Evolutionary conservation across 2,113 vertebrate genomes (phyloP), one percentile per base, ranked within the genome.

Genomic region (Riparia riparia): DNA sequence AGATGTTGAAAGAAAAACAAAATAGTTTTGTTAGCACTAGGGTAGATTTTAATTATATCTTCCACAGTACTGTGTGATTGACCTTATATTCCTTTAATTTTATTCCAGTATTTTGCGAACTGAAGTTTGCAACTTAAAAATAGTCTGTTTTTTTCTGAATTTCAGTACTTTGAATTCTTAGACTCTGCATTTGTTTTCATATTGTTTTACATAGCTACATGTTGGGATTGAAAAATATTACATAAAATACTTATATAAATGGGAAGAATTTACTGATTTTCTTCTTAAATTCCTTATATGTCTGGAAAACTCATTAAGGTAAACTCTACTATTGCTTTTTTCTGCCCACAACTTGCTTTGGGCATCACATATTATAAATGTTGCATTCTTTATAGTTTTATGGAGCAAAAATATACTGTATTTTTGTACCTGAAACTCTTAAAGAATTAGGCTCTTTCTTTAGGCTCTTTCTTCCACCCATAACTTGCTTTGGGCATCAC

Each of bases 111-210:
- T 60, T 72, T 68, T 6, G 5, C 72, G 41, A 76, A 37, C 24
- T 68, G 32, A 79, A 68, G 34, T 58, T 19, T 34, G 15, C 28
- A 80, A 37, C 31, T 49, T 41, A n/a, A 78, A 92, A 73, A 37
- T 9, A 54, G 5, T 17, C 26, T 13, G 1, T 0, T 0, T 4
- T 6, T 31, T 31, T 3, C 25, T 77, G 17, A 56, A 16, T 82
- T 79, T 63, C 37, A 45, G 4, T 64, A n/a, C 14, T 78, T 63
- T 65, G 42, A 49, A 49, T 65, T 90, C 13, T 94, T 49, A 29
- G 13, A 9, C 3, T 92, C 16, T 53, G 4, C 26, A 26, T 70
- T 74, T 95, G 3, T 68, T 73, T 80, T 83, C 24, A 15, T 68
- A 39, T 58, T 50, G 29, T 72, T 37, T 63, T 73, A 18, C n/a